Evolutionary conservation across 2,888 invertebrate species (phyloP), one percentile per base, ranked within the genome.

Genomic region (Nyleta sp.): DNA sequence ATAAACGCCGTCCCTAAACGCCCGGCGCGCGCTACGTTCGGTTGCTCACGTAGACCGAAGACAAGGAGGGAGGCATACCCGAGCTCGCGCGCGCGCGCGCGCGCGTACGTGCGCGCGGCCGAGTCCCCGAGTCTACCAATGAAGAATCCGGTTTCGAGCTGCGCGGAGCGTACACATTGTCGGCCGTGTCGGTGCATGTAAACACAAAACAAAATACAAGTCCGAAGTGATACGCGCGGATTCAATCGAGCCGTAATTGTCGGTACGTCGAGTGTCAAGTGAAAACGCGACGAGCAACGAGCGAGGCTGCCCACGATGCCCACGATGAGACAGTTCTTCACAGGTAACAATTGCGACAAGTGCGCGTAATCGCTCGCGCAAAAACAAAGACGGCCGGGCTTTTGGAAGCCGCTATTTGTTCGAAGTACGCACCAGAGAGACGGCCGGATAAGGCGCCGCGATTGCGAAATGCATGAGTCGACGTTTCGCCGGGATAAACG

Each of bases 141-240:
- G 13, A 42, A 20, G 44, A 44, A 48, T 60, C 60, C 60, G 46
- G 60, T 62, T 62, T 10, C 59, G 33, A 60, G 44, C 44, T 44
- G 59, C 33, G 46, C 46, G 22, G 15, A 62, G 33, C 44, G 20
- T 6, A 48, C 10, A 24, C 17, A 10, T 20, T 31, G 59, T 46
- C 11, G 40, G n/a, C 15, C 35, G 18, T 55, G 38, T 35, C 20
- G n/a, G 1, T 46, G 46, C 33, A 20, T 33, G 44, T 60, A 44
- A 60, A 60, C 59, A 44, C 46, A 59, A 59, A 59, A 57, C 57
- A 57, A 57, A 22, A 2, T 28, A 40, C 57, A 57, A 57, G 57
- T 57, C 40, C 40, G 8, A 57, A 13, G 55, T 22, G 38, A 38
- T 38, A 35, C 55, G 33, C 40, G 35, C n/a, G 38, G 55, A 38